Evolutionary conservation across 2,888 invertebrate species (phyloP), one percentile per base, ranked within the genome.

Genomic region (Priocnemis perturbator): DNA sequence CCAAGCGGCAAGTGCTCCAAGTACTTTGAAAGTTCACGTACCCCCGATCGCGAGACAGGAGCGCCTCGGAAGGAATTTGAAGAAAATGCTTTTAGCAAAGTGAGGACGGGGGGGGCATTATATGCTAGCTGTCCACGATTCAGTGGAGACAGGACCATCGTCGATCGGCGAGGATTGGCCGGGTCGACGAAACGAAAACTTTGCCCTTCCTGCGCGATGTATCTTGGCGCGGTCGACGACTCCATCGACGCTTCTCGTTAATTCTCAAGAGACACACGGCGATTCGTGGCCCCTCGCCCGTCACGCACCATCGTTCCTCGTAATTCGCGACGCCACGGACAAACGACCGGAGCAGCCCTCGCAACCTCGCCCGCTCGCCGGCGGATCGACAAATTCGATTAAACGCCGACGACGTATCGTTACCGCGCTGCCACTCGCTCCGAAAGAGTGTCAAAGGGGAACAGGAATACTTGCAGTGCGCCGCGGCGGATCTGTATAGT

Each of bases 11-110:
- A 80, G 77, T 75, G 62, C 69, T 79, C 64, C 61, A 64, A 76
- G 71, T 76, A 69, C 73, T 78, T 74, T 58, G 64, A 69, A 80
- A 79, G 63, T 79, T 60, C 66, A 21, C 69, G 62, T 66, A 66
- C 66, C 59, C 60, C 58, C 57, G 23, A 55, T 45, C 48, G 53
- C 58, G 37, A 37, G 37, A 37, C 45, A 14, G 47, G 19, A 50
- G 1, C 11, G 37, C 11, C 67, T 69, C 50, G 66, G 64, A 74
- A 77, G 76, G 74, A 77, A 69, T 77, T 73, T 74, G 74, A 80
- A 71, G 74, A 75, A 82, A 81, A 80, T 73, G 78, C 81, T 84
- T 72, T 81, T 76, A 81, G 76, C 71, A 71, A 56, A 67, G 64
- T 67, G 72, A 11, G 47, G 3, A 47, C 15, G 15, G 9, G 15